Evolutionary conservation across 1,140 invertebrate species (phyloP).

Genomic region (Tribolium madens): DNA sequence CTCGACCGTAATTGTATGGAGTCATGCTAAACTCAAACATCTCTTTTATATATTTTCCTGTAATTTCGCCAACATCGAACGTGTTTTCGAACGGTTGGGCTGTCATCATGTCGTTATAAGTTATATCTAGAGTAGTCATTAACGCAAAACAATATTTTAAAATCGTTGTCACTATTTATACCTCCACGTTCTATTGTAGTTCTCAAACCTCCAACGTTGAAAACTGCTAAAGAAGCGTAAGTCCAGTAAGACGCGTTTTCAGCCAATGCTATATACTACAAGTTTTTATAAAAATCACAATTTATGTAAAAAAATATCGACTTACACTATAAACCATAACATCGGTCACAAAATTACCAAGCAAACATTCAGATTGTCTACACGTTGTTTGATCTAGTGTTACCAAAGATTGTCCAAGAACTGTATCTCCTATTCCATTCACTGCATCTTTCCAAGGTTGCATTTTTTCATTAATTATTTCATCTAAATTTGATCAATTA

Average conservation of each 20-base stretch:
- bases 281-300: slow-evolving; percentile 26
- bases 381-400: slow-evolving; percentile 71
- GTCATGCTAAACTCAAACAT: slow-evolving; percentile 66
- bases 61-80: slow-evolving; percentile 68
- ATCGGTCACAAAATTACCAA: slow-evolving; percentile 82
- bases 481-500: slow-evolving; percentile 49
- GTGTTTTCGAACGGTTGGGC: slow-evolving; percentile 71
- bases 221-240: slow-evolving; percentile 75
- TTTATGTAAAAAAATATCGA: slow-evolving; percentile 50
- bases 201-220: slow-evolving; percentile 80
- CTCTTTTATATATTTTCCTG: slow-evolving; percentile 67
- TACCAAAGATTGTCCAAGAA: slow-evolving; percentile 72
- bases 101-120: slow-evolving; percentile 69
- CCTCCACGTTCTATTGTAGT: slow-evolving; percentile 69
- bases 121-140: slow-evolving; percentile 63
- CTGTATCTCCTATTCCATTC: slow-evolving; percentile 69
- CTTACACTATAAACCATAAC: slow-evolving; percentile 74
- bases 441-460: slow-evolving; percentile 73
- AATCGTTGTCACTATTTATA: slow-evolving; percentile 48
- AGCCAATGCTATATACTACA: slow-evolving; percentile 64
- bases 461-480: slow-evolving; percentile 66
- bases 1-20: slow-evolving; percentile 57
- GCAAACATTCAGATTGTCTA: slow-evolving; percentile 75
- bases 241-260: slow-evolving; percentile 70
- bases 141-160: background rate